Percentiles rank a stretch among this genome's conserved stretches.
Conservation (phyloP, 1,140 invertebrate genomes). For the Bombus breviceps region DNA sequence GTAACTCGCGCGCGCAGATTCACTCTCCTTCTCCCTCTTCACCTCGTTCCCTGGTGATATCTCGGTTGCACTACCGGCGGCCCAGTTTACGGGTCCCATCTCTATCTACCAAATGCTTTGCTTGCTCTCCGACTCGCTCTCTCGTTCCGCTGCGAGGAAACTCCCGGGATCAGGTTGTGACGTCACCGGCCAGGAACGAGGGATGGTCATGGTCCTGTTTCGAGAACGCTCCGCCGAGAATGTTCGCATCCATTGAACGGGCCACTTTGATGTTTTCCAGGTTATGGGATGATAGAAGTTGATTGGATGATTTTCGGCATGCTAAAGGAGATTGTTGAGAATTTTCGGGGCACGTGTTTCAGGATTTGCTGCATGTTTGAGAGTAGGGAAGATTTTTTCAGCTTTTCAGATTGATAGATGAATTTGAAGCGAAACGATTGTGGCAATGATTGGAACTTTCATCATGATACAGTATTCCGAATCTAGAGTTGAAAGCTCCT, state of each 20-base stretch:
- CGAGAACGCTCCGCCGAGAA: slow-evolving; percentile 17
- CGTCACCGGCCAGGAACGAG: slow-evolving; percentile 50
- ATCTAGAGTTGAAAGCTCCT: too few species aligned
- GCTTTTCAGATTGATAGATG: neutral
- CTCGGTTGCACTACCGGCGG: slow-evolving; percentile 18
- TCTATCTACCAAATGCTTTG: slow-evolving; percentile 26
- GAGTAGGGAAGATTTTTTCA: too few species aligned
- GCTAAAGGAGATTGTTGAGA: neutral
- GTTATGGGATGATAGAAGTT: neutral
- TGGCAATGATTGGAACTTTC: too few species aligned
- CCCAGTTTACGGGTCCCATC: slow-evolving; percentile 42
- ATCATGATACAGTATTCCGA: too few species aligned
- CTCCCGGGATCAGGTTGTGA: slow-evolving; percentile 58
- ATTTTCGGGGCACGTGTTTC: neutral
- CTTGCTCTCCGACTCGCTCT: slow-evolving; percentile 29
- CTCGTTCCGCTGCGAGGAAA: slow-evolving; percentile 43
- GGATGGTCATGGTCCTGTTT: slow-evolving; percentile 56
- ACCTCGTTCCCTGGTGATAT: neutral
- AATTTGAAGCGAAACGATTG: neutral
- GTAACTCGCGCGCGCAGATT: slow-evolving; percentile 35
- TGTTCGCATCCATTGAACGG: neutral
- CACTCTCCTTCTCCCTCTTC: slow-evolving; percentile 19
- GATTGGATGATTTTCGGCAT: neutral
- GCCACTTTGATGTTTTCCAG: neutral
- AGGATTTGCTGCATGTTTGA: too few species aligned